phyloP scores from a whole-genome alignment of 2,797 vertebrate genomes.

The Danio choprae region DNA sequence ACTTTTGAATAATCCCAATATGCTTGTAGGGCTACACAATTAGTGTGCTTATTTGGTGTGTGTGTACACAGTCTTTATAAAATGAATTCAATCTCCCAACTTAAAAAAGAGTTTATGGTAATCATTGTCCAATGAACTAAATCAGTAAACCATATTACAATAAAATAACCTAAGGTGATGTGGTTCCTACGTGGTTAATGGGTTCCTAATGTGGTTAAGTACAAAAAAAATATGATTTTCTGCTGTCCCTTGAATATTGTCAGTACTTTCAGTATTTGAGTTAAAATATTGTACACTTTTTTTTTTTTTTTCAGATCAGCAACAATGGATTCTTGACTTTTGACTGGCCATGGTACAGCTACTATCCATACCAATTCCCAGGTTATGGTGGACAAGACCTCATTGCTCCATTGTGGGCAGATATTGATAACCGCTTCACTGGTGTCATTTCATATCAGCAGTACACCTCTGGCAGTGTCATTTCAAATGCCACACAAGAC shows the following conservation, averaged over 20 bases:
- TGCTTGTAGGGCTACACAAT: background rate
- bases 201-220: too few species aligned
- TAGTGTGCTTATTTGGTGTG: too few species aligned
- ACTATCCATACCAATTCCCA: constrained; percentile 47
- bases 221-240: too few species aligned
- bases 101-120: too few species aligned
- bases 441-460: constrained; percentile 70
- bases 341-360: rapidly evolving
- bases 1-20: background rate
- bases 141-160: too few species aligned
- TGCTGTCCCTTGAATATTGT: too few species aligned
- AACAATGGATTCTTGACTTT: constrained; percentile 75
- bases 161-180: too few species aligned
- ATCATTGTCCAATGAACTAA: too few species aligned
- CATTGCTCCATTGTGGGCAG: constrained; percentile 73
- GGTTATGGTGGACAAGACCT: constrained; percentile 53
- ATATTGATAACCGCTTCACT: constrained; percentile 63
- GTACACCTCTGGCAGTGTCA: constrained; percentile 36
- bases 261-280: too few species aligned
- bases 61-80: too few species aligned
- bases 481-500: constrained; percentile 68
- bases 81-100: too few species aligned
- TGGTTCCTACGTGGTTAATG: too few species aligned
- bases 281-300: background rate
- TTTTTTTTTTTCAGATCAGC: constrained; percentile 66